Evolutionary conservation across 2,888 invertebrate genomes (phyloP).

Genomic region (Linnaemya vulpina): DNA sequence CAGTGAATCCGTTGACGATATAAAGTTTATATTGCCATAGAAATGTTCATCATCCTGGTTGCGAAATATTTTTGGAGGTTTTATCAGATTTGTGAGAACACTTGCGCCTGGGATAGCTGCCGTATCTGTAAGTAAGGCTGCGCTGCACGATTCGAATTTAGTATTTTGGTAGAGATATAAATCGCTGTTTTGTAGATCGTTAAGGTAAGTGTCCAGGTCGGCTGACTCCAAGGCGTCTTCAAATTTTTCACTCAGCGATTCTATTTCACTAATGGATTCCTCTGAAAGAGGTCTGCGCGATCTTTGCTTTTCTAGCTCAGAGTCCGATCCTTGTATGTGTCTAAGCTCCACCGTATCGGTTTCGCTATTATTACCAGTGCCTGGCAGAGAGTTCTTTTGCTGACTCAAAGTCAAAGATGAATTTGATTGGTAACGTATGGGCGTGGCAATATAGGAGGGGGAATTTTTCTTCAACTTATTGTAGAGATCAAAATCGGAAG

Average conservation of each 20-base stretch:
- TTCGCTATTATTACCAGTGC: conserved; percentile 79
- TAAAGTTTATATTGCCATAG: conserved; percentile 82
- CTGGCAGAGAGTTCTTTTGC: conserved; percentile 52
- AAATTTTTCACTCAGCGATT: conserved; percentile 85
- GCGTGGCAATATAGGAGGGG: conserved; percentile 78
- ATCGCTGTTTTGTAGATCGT: conserved; percentile 85
- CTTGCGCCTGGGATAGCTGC: conserved; percentile 74
- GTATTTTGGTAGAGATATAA: conserved; percentile 80
- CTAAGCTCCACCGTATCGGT: conserved; percentile 85
- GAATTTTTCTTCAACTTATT: conserved; percentile 81
- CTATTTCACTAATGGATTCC: conserved; percentile 88
- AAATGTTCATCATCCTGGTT: conserved; percentile 81
- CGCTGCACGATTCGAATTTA: conserved; percentile 56
- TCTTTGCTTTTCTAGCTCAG: conserved; percentile 85
- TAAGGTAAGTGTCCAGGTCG: conserved; percentile 88
- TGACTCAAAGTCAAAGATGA: conserved; percentile 78
- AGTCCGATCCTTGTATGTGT: conserved; percentile 82
- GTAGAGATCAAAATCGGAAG: conserved; percentile 82
- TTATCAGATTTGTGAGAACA: conserved; percentile 80
- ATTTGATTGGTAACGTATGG: conserved; percentile 80
- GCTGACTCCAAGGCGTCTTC: conserved; percentile 84
- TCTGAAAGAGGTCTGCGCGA: conserved; percentile 90
- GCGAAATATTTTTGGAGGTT: conserved; percentile 82
- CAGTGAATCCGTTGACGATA: conserved; percentile 82
- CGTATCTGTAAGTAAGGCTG: conserved; percentile 75